Conservation (phyloP, 2,888 invertebrate genomes). For the Agrilus biguttatus region DNA sequence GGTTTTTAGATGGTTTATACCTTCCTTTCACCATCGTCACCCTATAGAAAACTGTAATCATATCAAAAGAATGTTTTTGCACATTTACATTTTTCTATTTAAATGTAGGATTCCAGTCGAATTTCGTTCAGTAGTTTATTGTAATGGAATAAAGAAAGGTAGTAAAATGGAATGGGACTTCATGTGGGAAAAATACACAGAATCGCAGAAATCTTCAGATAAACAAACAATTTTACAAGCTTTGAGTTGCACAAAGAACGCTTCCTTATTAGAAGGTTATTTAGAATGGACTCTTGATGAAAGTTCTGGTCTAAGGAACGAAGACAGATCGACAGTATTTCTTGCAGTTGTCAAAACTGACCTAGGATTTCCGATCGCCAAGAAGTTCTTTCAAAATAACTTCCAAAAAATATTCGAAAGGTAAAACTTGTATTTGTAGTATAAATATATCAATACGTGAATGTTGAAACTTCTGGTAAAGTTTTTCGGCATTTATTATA, state of each 20-base stretch:
- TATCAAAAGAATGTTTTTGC: too few species aligned
- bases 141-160: slow-evolving; percentile 54
- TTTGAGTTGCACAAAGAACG: slow-evolving; percentile 50
- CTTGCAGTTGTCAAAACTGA: slow-evolving; percentile 44
- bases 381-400: slow-evolving; percentile 52
- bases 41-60: too few species aligned
- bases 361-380: slow-evolving; percentile 55
- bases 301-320: slow-evolving; percentile 49
- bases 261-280: slow-evolving; percentile 43
- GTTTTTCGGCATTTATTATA: too few species aligned
- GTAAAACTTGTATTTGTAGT: slow-evolving; percentile 31
- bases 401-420: slow-evolving; percentile 46
- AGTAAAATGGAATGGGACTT: slow-evolving; percentile 59
- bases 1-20: too few species aligned
- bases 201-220: slow-evolving; percentile 53
- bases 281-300: slow-evolving; percentile 49
- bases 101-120: slow-evolving; percentile 53
- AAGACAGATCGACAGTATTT: slow-evolving; percentile 53
- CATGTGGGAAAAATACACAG: slow-evolving; percentile 47
- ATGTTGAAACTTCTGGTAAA: too few species aligned
- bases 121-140: slow-evolving; percentile 56
- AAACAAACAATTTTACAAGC: slow-evolving; percentile 46
- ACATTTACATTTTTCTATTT: neutral
- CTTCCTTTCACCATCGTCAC: too few species aligned
- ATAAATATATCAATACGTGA: too few species aligned